Conservation (phyloP, 2,113 vertebrate species). For the Myotis brandtii region DNA sequence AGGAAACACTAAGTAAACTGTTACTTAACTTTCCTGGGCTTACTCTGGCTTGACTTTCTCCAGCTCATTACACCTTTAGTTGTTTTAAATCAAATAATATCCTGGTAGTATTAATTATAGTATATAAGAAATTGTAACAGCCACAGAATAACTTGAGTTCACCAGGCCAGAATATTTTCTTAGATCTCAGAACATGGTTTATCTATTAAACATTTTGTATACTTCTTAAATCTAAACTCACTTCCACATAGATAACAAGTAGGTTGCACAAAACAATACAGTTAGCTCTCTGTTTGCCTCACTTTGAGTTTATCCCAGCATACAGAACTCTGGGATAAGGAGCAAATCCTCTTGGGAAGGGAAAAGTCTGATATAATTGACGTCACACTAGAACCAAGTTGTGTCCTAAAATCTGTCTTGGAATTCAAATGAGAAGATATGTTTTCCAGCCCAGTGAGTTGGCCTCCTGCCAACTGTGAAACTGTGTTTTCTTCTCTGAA, state of each 20-base stretch:
- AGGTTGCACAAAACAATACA: not conserved
- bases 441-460: not conserved
- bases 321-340: not conserved
- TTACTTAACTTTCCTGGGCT: no score
- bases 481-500: not conserved
- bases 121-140: not conserved
- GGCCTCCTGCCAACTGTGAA: not conserved
- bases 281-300: not conserved
- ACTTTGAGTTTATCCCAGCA: not conserved
- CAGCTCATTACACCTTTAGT: no score
- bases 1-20: no score
- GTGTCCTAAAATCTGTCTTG: not conserved
- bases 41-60: no score
- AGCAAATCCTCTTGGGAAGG: not conserved
- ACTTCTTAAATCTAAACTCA: not conserved
- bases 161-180: not conserved
- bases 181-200: not conserved
- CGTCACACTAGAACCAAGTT: not conserved
- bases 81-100: not conserved
- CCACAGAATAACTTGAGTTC: slow-evolving; percentile 14
- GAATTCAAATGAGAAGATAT: not conserved
- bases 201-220: not conserved
- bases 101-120: not conserved
- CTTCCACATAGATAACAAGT: not conserved
- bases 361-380: not conserved